Percentiles rank a stretch among this genome's conserved stretches.
These are phyloP conservation scores for Argynnis bischoffii DNA, from an alignment of 2,888 invertebrate species.

Conservation along the genomic window DNA sequence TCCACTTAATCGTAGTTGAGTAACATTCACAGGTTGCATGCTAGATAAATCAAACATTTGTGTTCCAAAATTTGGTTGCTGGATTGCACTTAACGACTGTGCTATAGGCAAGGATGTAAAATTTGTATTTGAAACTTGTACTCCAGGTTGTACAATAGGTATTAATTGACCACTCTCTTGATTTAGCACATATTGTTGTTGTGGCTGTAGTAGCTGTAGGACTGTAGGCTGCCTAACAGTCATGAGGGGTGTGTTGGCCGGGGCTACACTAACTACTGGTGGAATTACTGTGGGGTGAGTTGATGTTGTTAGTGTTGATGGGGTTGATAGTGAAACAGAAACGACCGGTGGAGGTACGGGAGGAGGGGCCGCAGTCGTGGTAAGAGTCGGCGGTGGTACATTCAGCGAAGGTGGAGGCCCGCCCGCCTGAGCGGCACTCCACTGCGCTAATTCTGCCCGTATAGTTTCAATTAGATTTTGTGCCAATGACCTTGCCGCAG, in stretches of 20 bases:
- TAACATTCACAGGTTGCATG: conserved; percentile 76
- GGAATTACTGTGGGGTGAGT: conserved; percentile 62
- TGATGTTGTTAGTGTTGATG: conserved; percentile 60
- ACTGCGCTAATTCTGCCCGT: conserved; percentile 81
- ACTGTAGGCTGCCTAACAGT: conserved; percentile 75
- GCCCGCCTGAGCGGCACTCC: conserved; percentile 71
- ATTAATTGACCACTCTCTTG: conserved; percentile 77
- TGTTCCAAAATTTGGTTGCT: conserved; percentile 72
- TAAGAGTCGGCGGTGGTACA: conserved; percentile 68
- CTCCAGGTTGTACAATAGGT: conserved; percentile 75
- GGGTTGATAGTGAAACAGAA: conserved; percentile 61
- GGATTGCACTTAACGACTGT: conserved; percentile 61
- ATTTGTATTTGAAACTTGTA: conserved; percentile 72
- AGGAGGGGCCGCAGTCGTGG: conserved; percentile 64
- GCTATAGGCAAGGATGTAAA: conserved; percentile 70
- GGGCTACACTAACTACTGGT: conserved; percentile 71
- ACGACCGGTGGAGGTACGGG: conserved; percentile 61
- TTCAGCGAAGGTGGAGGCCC: conserved; percentile 71
- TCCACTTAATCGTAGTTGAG: conserved; percentile 70
- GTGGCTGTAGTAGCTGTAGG: conserved; percentile 65
- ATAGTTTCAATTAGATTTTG: conserved; percentile 91
- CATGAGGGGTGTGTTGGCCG: conserved; percentile 70
- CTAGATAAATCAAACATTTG: conserved; percentile 73
- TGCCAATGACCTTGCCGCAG: conserved; percentile 86
- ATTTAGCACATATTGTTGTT: conserved; percentile 75